Evolutionary conservation across 2,113 vertebrate species (phyloP).

Genomic region (Pachycephala philippinensis): DNA sequence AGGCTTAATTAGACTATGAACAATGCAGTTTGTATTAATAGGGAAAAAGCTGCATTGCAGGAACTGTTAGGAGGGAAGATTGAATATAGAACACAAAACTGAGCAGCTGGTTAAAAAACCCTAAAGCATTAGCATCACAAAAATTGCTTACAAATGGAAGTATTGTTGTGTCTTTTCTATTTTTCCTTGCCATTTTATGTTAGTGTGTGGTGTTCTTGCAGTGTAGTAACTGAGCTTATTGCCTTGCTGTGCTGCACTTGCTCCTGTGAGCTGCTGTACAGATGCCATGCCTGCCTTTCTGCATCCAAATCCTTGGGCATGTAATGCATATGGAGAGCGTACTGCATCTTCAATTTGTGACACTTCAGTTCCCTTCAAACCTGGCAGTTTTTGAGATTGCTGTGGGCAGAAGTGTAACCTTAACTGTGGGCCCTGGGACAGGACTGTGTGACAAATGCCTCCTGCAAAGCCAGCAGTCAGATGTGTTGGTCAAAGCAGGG

Average conservation of each 20-base stretch:
- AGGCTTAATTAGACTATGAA: neutral
- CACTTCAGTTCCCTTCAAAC: neutral
- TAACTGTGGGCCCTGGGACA: neutral
- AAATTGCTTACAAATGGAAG: neutral
- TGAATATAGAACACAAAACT: neutral
- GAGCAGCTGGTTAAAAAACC: neutral
- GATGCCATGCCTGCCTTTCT: neutral
- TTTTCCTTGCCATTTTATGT: neutral
- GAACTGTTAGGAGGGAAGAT: neutral
- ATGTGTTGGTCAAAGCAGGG: neutral
- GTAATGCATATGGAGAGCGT: rapidly evolving
- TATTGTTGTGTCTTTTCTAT: neutral
- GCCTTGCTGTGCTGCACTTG: neutral
- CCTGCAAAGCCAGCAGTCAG: neutral
- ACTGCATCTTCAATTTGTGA: neutral
- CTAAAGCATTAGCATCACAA: neutral
- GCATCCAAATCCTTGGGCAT: neutral
- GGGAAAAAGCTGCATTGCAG: neutral
- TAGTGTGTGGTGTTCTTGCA: neutral
- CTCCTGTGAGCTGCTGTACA: neutral
- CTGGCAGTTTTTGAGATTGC: neutral
- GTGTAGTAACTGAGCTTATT: neutral
- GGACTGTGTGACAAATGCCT: neutral
- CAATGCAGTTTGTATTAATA: neutral
- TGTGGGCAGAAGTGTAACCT: neutral